Conservation (phyloP, 2,113 vertebrate genomes). For the Theristicus caerulescens region DNA sequence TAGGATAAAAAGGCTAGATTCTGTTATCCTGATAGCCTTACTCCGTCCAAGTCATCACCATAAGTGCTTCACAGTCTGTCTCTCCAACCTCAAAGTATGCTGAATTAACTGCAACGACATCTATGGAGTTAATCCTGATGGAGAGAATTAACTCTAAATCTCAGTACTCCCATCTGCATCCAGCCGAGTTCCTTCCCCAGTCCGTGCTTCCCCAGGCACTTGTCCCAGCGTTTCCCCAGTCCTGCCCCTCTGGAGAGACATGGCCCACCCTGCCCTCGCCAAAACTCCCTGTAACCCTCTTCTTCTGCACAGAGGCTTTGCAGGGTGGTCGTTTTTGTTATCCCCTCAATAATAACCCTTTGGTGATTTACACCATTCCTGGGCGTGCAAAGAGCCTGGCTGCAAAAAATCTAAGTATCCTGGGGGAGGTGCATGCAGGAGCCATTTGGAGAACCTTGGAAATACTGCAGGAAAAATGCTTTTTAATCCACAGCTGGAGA, state of each 20-base stretch:
- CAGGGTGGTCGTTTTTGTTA: neutral
- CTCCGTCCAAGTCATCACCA: neutral
- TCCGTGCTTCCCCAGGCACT: neutral
- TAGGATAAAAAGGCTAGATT: neutral
- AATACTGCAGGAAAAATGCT: neutral
- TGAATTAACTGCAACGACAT: neutral
- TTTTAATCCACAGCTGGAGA: neutral
- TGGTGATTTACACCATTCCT: neutral
- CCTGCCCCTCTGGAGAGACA: neutral
- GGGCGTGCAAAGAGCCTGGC: neutral
- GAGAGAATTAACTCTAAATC: neutral
- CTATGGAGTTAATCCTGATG: neutral
- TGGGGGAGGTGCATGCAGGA: neutral
- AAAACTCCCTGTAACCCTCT: fast-evolving
- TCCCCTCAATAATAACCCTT: neutral
- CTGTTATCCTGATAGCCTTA: neutral
- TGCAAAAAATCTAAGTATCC: neutral
- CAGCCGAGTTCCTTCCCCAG: neutral
- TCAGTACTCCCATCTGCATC: neutral
- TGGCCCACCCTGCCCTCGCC: fast-evolving
- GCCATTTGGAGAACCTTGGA: neutral
- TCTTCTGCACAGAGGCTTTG: neutral
- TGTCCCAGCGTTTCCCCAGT: neutral
- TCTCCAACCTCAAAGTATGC: neutral
- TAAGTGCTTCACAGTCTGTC: neutral